phyloP scores from a whole-genome alignment of 2,797 vertebrate genomes.

The Mus spretus region DNA sequence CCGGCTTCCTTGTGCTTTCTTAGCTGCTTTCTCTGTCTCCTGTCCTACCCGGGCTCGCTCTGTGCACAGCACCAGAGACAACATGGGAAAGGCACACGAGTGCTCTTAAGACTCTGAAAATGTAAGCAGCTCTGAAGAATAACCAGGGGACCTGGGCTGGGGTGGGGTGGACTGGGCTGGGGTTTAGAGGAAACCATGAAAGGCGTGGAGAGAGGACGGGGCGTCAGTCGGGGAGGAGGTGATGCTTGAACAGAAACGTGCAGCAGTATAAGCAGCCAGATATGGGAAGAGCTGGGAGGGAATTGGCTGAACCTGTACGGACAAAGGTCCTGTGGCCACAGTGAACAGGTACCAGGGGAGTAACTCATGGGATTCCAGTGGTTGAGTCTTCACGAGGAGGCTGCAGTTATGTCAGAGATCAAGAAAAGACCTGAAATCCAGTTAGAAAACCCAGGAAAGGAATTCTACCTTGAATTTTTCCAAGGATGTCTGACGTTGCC shows the following conservation, averaged over 20 bases:
- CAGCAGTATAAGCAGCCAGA: neutral
- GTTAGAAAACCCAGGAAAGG: neutral
- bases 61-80: neutral
- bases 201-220: neutral
- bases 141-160: neutral
- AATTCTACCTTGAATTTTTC: neutral
- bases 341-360: neutral
- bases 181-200: constrained; percentile 36
- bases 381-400: neutral
- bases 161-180: neutral
- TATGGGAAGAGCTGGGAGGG: neutral
- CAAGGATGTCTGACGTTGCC: neutral
- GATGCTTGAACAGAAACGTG: neutral
- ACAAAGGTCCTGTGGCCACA: constrained; percentile 19
- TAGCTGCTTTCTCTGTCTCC: neutral
- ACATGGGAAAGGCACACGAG: neutral
- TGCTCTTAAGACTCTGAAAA: neutral
- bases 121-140: neutral
- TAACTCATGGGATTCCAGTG: neutral
- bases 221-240: neutral
- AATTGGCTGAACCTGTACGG: neutral
- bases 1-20: neutral
- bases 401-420: neutral
- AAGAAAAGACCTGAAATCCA: neutral
- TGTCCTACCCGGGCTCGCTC: neutral